Evolutionary conservation across 2,888 invertebrate species (phyloP), one percentile per base, ranked within the genome.

Genomic region (Holacanthella duospinosa): DNA sequence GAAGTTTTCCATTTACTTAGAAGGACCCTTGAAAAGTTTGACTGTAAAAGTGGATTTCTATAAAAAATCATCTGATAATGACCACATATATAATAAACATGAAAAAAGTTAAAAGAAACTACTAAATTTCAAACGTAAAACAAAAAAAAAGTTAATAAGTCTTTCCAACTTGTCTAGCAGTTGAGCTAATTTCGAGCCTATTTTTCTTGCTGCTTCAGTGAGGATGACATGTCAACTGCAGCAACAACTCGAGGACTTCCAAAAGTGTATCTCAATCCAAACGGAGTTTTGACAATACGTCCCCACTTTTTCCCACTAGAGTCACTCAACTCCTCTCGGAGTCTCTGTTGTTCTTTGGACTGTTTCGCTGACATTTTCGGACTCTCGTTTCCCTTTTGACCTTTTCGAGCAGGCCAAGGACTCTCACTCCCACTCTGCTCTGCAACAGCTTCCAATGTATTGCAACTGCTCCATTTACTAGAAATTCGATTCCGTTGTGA

Each of bases 401-500:
- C 66, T 29, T 67, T 56, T 48, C 70, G 65, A 48, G 71, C 68
- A 55, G 62, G 66, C 71, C 72, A 72, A 1, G 71, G 70, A 63
- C 70, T 71, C 55, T 67, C 67, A 56, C 60, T 53, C 3, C 70
- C 65, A 53, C 67, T 66, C 36, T 68, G 68, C 54, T 72, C 72
- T 55, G 66, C 67, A 9, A 69, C 68, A 36, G 69, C 67, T 55
- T 67, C 68, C 28, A 72, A 59, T 59, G 67, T 69, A 6, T 68
- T 66, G 26, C 68, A 67, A 12, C 70, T 69, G 43, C 68, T 66
- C 16, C 68, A 68, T 69, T 69, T 71, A 55, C 71, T 72, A 1
- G 69, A 68, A 43, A 71, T 70, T 9, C 69, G 63, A 61, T 66
- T 72, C 48, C 72, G 55, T 54, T 87, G 87, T 29, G 87, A 87